Evolutionary conservation across 2,113 vertebrate genomes (phyloP), one percentile per base, ranked within the genome.

Genomic region (Uropsilus gracilis): DNA sequence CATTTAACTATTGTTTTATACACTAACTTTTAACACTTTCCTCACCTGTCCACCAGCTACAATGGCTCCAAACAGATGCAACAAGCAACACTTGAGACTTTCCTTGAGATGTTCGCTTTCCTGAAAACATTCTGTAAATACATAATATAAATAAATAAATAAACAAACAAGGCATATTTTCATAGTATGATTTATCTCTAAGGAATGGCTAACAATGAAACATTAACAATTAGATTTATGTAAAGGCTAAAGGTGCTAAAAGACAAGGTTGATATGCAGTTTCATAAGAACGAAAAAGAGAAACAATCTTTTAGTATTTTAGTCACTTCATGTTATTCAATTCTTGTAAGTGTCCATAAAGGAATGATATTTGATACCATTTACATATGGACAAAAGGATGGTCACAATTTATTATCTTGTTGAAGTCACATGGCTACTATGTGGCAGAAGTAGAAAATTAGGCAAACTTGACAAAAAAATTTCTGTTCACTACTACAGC

Each of bases 41-140:
- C 98, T 98, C 96, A 99, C 99, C 99, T 99, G 99, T 89, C 99
- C 99, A 80, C 99, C 99, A 28, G 99, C 99, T 83, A 99, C 98
- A 95, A 99, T 99, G 84, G 99, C 99, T 97, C 99, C 99, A 97
- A 99, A 99, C 81, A 99, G 98, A 97, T 99, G 99, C 34, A 99
- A 97, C 84, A 99, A 97, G 94, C 99, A 99, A 98, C 99, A 99
- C 89, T 99, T 99, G 75, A 99, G 98, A 95, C 99, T 99, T 97
- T 99, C 99, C 96, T 99, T 99, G 95, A 99, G 99, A 97, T 99
- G 99, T 94, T 99, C 99, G 34, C 99, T 99, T 98, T 99, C 99
- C 98, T 99, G 99, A 98, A 99, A 99, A 98, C 99, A 99, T 97
- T 99, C 99, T 99, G 97, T 90, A 17, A 94, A 76, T 90, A 93